Evolutionary conservation across 2,888 invertebrate genomes (phyloP).

Genomic region (Ophion ellenae): DNA sequence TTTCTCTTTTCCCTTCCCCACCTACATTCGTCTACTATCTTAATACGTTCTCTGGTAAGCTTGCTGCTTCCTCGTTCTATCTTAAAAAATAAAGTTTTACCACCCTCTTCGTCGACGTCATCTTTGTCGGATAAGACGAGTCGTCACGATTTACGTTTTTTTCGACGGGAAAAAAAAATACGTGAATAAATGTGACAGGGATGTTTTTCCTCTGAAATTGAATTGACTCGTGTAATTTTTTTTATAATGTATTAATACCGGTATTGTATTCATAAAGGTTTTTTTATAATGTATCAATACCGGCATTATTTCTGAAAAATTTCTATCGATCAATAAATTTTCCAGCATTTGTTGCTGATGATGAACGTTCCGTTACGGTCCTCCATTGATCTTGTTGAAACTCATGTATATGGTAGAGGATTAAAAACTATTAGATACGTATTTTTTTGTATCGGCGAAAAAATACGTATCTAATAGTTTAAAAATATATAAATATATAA

Average conservation of each 20-base stretch:
- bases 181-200: no score
- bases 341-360: no score
- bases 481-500: no score
- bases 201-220: no score
- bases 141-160: slow-evolving; percentile 59
- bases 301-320: not conserved
- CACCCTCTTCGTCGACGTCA: slow-evolving; percentile 45
- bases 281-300: no score
- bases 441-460: no score
- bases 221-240: not conserved
- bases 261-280: no score
- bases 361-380: no score
- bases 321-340: not conserved
- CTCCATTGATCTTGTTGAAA: no score
- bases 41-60: slow-evolving; percentile 22
- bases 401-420: no score
- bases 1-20: slow-evolving; percentile 49
- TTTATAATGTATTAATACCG: not conserved
- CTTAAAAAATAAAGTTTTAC: slow-evolving; percentile 55
- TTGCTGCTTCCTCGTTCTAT: slow-evolving; percentile 20
- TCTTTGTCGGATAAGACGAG: slow-evolving; percentile 52
- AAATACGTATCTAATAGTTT: no score
- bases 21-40: slow-evolving; percentile 35
- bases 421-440: no score
- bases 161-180: slow-evolving; percentile 50